A percentile compares a stretch with the other conserved stretches of the same genome.
phyloP scores from a whole-genome alignment of 2,113 vertebrate genomes.

The Xiphophorus couchianus region DNA sequence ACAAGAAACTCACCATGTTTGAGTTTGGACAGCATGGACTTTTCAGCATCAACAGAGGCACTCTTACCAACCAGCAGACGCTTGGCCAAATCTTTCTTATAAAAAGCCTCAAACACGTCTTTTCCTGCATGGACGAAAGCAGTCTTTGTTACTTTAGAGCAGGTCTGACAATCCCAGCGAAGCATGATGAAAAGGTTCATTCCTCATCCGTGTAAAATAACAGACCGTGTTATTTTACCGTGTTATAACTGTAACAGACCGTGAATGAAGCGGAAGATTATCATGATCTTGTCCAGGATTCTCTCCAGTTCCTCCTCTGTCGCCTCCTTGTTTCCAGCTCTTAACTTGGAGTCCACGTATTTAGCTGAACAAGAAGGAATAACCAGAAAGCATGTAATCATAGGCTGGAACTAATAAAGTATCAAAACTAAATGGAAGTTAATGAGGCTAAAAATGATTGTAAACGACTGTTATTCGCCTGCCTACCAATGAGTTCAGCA shows the following conservation, averaged over 20 bases:
- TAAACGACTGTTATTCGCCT: background rate
- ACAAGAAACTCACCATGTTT: slow-evolving; percentile 87
- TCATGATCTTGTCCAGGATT: slow-evolving; percentile 99
- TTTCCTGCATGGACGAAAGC: slow-evolving; percentile 81
- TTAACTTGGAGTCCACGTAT: slow-evolving; percentile 97
- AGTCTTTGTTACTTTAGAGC: background rate
- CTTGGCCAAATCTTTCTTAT: slow-evolving; percentile 99
- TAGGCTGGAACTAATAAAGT: slow-evolving; percentile 3
- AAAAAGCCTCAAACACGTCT: slow-evolving; percentile 99
- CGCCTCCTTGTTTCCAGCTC: slow-evolving; percentile 98
- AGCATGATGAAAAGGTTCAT: background rate
- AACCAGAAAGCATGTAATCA: slow-evolving; percentile 9
- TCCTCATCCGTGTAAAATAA: background rate
- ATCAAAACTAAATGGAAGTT: background rate
- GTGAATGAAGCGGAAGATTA: slow-evolving; percentile 99
- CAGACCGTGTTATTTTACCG: no score
- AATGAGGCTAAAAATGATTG: background rate
- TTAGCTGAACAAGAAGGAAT: slow-evolving; percentile 81
- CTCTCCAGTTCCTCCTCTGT: slow-evolving; percentile 98
- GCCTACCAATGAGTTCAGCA: slow-evolving; percentile 94
- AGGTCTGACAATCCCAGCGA: background rate
- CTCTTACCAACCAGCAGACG: slow-evolving; percentile 97
- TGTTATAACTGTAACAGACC: slow-evolving; percentile 74
- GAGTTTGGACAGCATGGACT: slow-evolving; percentile 99
- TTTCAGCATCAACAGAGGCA: slow-evolving; percentile 98